Conservation (phyloP, 2,888 invertebrate genomes). For the Volucella bombylans region DNA sequence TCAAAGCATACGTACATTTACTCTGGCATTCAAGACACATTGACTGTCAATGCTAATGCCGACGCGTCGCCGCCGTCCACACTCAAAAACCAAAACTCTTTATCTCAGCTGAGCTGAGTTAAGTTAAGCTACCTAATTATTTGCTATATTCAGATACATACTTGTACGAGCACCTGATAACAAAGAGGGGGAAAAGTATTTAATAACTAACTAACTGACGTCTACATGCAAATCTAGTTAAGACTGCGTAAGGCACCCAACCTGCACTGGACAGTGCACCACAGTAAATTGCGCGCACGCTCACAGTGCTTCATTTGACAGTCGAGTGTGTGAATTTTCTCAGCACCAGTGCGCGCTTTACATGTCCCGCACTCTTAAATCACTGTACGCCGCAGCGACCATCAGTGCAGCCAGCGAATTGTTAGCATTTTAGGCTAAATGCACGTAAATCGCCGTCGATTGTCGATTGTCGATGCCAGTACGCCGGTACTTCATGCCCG, state of each 20-base stretch:
- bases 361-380: conserved; percentile 14
- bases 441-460: conserved; percentile 37
- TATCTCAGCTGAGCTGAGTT: too few relatives aligned
- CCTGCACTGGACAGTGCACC: background rate
- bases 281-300: background rate
- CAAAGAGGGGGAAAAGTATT: conserved; percentile 52
- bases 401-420: conserved; percentile 47
- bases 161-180: background rate
- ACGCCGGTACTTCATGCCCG: background rate
- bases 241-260: conserved; percentile 66
- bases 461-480: too few relatives aligned
- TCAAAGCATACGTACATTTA: conserved; percentile 55
- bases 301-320: conserved; percentile 40
- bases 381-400: conserved; percentile 8
- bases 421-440: conserved; percentile 62
- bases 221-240: conserved; percentile 72
- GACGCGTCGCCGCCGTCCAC: conserved; percentile 6
- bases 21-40: conserved; percentile 67
- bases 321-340: conserved; percentile 68
- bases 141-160: conserved; percentile 49
- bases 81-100: conserved; percentile 17
- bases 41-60: conserved; percentile 70
- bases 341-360: conserved; percentile 32
- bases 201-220: conserved; percentile 66
- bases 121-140: conserved; percentile 45